Conservation (phyloP, 2,888 invertebrate genomes). For the Himalopsyche anomala region DNA sequence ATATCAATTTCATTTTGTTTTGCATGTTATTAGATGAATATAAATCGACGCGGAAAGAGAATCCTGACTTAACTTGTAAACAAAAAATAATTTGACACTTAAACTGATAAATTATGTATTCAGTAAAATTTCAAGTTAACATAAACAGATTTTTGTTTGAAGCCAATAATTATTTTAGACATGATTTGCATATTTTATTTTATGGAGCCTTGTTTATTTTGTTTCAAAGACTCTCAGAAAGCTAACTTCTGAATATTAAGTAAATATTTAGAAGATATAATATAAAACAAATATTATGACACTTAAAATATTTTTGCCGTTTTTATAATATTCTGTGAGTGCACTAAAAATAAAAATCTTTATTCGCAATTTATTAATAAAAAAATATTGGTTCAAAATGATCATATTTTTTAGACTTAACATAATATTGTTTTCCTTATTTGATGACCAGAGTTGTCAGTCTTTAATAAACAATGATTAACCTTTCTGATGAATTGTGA, state of each 20-base stretch:
- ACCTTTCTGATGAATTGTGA: too few species aligned
- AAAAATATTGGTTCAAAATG: too few species aligned
- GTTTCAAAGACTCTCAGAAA: constrained; percentile 1
- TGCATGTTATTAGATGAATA: not conserved
- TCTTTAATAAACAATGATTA: too few species aligned
- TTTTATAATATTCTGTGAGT: too few species aligned
- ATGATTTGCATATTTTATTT: not conserved
- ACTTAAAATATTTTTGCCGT: not conserved
- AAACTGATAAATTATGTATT: not conserved
- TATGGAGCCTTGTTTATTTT: constrained; percentile 11
- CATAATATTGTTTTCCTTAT: too few species aligned
- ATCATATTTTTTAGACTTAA: too few species aligned
- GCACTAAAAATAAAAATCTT: too few species aligned
- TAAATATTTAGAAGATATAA: constrained; percentile 19
- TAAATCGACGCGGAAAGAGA: not conserved
- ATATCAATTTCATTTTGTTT: not conserved
- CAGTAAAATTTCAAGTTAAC: not conserved
- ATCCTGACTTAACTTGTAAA: too few species aligned
- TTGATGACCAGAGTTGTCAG: too few species aligned
- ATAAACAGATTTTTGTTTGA: constrained; percentile 3
- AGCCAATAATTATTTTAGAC: constrained; percentile 14
- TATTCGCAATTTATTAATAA: too few species aligned
- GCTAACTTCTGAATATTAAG: not conserved
- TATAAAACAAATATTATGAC: constrained; percentile 10
- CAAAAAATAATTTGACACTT: not conserved